Conservation (phyloP, 2,113 vertebrate species). For the Alexandromys fortis region DNA sequence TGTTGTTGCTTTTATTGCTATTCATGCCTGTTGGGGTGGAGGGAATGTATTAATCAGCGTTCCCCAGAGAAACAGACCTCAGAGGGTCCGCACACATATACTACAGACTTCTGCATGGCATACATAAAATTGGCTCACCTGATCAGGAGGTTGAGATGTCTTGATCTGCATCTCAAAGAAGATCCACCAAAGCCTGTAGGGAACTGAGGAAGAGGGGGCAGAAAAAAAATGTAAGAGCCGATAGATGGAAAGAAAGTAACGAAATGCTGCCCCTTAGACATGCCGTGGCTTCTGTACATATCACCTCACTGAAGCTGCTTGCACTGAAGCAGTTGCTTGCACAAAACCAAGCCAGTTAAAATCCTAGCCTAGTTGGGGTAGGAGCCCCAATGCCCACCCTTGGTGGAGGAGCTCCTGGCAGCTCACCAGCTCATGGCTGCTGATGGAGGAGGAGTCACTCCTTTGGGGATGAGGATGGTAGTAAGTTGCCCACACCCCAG, state of each 20-base stretch:
- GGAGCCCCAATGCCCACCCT: neutral
- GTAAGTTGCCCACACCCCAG: neutral
- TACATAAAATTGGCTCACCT: neutral
- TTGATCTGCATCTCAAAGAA: neutral
- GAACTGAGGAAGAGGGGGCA: neutral
- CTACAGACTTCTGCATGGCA: neutral
- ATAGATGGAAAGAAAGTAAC: neutral
- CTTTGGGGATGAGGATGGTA: neutral
- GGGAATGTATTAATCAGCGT: neutral
- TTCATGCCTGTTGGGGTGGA: neutral
- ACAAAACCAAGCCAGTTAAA: neutral
- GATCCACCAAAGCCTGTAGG: neutral
- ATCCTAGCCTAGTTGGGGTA: neutral
- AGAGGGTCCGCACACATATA: neutral
- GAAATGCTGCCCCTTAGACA: too few species aligned
- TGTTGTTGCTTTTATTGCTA: neutral
- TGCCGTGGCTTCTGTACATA: neutral
- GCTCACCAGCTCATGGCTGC: neutral
- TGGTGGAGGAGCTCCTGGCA: neutral
- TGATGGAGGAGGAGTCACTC: neutral
- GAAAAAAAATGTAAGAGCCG: neutral
- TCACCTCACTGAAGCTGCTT: neutral
- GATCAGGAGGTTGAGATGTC: neutral
- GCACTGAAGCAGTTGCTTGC: too few species aligned
- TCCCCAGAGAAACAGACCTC: neutral